Percentiles rank a stretch among this genome's conserved stretches.
These are phyloP conservation scores for Agrypnia vestita DNA, from an alignment of 1,140 invertebrate species.

Conservation along the genomic window DNA sequence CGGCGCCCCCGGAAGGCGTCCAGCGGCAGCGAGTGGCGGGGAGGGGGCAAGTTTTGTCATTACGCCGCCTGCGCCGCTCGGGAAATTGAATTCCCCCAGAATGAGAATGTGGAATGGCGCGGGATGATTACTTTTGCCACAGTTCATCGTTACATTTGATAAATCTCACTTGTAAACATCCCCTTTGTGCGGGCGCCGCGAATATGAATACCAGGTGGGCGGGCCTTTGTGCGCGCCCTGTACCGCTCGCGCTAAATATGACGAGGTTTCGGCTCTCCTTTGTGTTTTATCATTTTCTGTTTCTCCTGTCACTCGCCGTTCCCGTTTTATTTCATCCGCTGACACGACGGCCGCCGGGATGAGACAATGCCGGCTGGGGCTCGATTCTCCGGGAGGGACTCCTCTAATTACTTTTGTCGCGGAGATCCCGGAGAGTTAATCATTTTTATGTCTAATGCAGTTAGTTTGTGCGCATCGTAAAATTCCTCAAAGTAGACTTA, in stretches of 20 bases:
- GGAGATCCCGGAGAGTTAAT: too few species aligned
- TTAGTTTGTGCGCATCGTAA: too few species aligned
- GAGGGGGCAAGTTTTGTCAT: constrained; percentile 22
- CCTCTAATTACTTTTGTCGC: too few species aligned
- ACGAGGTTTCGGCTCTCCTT: constrained; percentile 12
- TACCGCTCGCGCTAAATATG: constrained; percentile 8
- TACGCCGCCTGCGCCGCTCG: constrained; percentile 4
- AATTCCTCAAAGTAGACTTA: too few species aligned
- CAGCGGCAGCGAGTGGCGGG: not conserved
- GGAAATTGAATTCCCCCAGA: constrained; percentile 36
- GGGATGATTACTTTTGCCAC: constrained; percentile 38
- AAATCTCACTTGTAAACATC: constrained; percentile 37
- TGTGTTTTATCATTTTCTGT: constrained; percentile 10
- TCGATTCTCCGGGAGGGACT: too few species aligned
- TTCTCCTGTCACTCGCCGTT: constrained; percentile 3
- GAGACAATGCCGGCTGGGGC: too few species aligned
- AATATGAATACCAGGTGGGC: constrained; percentile 16
- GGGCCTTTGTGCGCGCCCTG: not conserved
- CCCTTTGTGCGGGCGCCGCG: constrained; percentile 20
- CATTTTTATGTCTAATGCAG: too few species aligned
- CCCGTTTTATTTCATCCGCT: not conserved
- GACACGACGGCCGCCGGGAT: not conserved
- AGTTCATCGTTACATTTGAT: constrained; percentile 41
- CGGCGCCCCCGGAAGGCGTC: not conserved
- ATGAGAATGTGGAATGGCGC: constrained; percentile 27